A percentile compares a stretch with the other conserved stretches of the same genome.
Evolutionary conservation across 1,140 invertebrate genomes (phyloP).

Genomic region (Papilio dardanus): DNA sequence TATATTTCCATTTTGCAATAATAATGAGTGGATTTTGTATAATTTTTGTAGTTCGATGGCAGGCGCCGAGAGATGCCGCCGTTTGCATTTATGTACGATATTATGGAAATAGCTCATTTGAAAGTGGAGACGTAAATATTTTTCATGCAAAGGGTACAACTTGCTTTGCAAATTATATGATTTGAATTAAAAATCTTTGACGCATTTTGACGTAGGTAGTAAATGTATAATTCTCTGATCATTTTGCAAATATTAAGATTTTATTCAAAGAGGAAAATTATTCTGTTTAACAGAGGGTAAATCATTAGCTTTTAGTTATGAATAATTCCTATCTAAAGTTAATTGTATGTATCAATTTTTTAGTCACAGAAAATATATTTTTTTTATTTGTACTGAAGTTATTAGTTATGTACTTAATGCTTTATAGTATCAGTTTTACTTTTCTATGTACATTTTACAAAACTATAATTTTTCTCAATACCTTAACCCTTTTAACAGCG

Average conservation of each 20-base stretch:
- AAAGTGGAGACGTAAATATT: constrained; percentile 51
- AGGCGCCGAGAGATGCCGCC: constrained; percentile 32
- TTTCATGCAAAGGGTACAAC: constrained; percentile 51
- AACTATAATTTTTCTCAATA: too few species aligned
- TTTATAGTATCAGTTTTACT: too few species aligned
- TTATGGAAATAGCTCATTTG: constrained; percentile 53
- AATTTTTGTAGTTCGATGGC: constrained; percentile 22
- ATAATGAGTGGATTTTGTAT: constrained; percentile 31
- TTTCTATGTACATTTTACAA: too few species aligned
- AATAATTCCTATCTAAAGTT: not conserved
- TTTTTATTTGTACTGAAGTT: too few species aligned
- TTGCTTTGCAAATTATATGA: constrained; percentile 59
- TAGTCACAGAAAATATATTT: too few species aligned
- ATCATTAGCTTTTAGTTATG: not conserved
- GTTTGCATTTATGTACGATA: constrained; percentile 43
- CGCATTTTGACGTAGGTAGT: constrained; percentile 52
- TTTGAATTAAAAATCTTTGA: constrained; percentile 56
- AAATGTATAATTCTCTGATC: constrained; percentile 19
- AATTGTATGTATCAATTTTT: too few species aligned
- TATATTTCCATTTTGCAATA: not conserved
- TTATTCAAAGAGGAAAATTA: not conserved
- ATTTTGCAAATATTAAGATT: constrained; percentile 1
- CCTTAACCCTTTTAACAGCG: too few species aligned
- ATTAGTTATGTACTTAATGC: too few species aligned
- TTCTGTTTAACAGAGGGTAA: constrained; percentile 3